Percentiles rank a stretch among this genome's conserved stretches.
phyloP scores from a whole-genome alignment of 2,113 vertebrate species.

The Herpailurus yagouaroundi region DNA sequence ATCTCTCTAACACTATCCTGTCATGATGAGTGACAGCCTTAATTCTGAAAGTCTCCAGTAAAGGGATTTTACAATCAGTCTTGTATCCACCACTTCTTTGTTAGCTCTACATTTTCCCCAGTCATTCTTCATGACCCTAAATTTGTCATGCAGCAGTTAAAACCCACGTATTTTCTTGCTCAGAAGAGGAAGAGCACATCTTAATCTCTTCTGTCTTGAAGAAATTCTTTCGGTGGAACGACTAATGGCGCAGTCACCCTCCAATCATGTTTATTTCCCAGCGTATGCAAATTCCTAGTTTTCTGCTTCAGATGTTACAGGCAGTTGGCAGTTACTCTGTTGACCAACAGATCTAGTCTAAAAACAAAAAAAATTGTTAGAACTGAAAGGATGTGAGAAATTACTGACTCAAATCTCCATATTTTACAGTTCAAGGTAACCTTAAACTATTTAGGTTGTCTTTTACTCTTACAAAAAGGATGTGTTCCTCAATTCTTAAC shows the following conservation, averaged over 20 bases:
- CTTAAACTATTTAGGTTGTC: conserved; percentile 16
- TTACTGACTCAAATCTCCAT: not conserved
- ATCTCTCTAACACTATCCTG: not conserved
- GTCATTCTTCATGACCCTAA: not conserved
- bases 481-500: not conserved
- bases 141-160: not conserved
- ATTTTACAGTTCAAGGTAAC: not conserved
- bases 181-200: not conserved
- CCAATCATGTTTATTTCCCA: not conserved
- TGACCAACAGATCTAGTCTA: not conserved
- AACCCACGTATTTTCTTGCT: conserved; percentile 12
- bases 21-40: not conserved
- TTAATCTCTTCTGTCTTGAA: not conserved
- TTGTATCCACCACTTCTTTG: not conserved
- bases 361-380: not conserved
- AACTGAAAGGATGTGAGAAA: not conserved
- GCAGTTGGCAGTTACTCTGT: not conserved
- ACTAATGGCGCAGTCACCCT: not conserved
- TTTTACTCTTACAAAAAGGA: not conserved
- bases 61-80: not conserved
- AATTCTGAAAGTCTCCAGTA: not conserved
- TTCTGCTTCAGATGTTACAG: not conserved
- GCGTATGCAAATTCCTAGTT: not conserved
- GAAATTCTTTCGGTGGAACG: not conserved
- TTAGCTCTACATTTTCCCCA: not conserved